Conservation (phyloP, 2,113 vertebrate species). For the Electrona antarctica region DNA sequence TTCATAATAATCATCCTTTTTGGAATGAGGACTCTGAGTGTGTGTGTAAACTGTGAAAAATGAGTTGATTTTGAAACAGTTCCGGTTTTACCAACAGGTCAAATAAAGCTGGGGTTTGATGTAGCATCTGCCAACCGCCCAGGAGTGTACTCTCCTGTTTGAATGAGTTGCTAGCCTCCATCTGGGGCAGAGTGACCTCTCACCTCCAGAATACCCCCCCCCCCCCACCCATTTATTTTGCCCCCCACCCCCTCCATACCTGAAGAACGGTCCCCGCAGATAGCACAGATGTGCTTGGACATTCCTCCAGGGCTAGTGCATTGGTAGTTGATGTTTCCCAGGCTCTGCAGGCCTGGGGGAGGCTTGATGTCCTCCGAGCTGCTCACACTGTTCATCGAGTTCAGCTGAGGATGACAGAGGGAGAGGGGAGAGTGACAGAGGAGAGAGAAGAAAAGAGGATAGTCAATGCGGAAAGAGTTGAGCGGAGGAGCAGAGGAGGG, state of each 20-base stretch:
- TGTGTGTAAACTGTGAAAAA: no score
- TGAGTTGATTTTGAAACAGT: no score
- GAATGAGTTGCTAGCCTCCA: no score
- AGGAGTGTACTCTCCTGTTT: no score
- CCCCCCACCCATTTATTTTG: not conserved
- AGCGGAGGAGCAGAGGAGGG: slow-evolving; percentile 33
- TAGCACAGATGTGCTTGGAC: slow-evolving; percentile 96
- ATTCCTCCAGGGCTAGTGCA: slow-evolving; percentile 89
- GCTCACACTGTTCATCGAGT: slow-evolving; percentile 86
- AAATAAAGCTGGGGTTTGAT: no score
- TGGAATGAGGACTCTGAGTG: no score
- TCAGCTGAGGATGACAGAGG: slow-evolving; percentile 80
- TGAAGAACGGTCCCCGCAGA: slow-evolving; percentile 96
- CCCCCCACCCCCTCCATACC: slow-evolving; percentile 73
- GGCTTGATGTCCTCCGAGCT: slow-evolving; percentile 93
- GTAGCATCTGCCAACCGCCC: no score
- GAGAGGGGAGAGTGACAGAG: slow-evolving; percentile 9
- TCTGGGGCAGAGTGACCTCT: not conserved
- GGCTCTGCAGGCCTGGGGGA: slow-evolving; percentile 83
- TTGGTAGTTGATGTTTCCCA: slow-evolving; percentile 87
- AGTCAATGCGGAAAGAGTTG: slow-evolving; percentile 1
- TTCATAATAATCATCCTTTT: no score
- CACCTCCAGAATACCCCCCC: not conserved
- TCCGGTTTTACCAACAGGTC: no score
- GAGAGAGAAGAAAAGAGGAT: slow-evolving; percentile 22